Evolutionary conservation across 2,888 invertebrate species (phyloP), one percentile per base, ranked within the genome.

Genomic region (Lithophane socia): DNA sequence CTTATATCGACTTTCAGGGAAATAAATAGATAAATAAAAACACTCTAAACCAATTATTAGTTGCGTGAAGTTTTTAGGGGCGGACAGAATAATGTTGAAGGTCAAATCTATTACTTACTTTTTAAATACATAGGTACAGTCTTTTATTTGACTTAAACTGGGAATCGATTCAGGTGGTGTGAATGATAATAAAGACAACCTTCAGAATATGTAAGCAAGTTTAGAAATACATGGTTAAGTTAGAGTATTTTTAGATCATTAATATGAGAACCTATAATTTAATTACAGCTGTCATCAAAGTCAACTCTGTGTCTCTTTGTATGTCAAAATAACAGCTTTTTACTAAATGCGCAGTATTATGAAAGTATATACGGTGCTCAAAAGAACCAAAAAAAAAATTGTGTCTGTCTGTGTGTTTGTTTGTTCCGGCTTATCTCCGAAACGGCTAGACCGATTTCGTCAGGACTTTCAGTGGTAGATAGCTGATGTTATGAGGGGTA

Each of bases 161-260:
- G 66, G 85, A 85, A 80, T 68, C 67, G 18, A 79, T 67, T 83
- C 85, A 82, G 52, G 44, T 79, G 83, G 24, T 10, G 37, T 56
- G n/a, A 64, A 65, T 47, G 16, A 2, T 67, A 54, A 54, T 69
- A 63, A 29, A 21, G 24, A 68, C 67, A 75, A 60, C 75, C 79
- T 84, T 82, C 76, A 69, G 87, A 87, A 82, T 83, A 75, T 18
- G 7, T 77, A 56, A 85, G 65, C 7, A n/a, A 63, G 16, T 71
- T 75, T 56, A 71, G 52, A 80, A 64, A 60, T 75, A 60, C 54
- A 83, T 76, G n/a, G 44, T 67, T 60, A 71, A 37, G 8, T 44
- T 61, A 21, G 4, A 4, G 29, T 78, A 77, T 70, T 75, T 84
- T 73, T 61, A 16, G 49, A 49, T 0, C 0, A 9, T 7, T n/a